Base-by-base conservation (phyloP, 2,888 invertebrate genomes). In the Pseudococcus viburni region DNA sequence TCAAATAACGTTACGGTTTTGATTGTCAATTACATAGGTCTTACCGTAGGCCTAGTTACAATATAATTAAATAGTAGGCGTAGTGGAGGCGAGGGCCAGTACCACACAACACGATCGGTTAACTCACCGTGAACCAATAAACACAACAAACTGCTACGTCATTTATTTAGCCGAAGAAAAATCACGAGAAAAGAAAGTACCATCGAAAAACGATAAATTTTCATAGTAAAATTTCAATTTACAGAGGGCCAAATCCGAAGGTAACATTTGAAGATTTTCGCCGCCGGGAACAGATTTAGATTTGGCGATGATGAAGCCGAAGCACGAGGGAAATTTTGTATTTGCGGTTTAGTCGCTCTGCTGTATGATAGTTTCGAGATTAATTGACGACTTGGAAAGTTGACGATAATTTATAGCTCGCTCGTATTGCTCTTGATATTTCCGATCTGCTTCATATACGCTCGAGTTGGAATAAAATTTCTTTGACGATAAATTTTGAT, bases 1-100 rank as follows among this genome's bases (percentile, higher is more conserved):
- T 33, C 15, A 73, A 73, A 33, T 33, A 73, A 51, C 48, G 88
- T 83, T 88, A 88, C 88, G 88, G 80, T 88, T 88, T 55, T 83
- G 88, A 88, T 88, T 88, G 88, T 88, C 88, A 88, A 88, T 88
- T 88, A 88, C 83, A 80, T 77, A 22, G 88, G 39, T 55, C 51
- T 88, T 48, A 77, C 26, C 33, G 22, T n/a, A 51, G 26, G 42
- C 46, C 46, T 77, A 9, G 87, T 22, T 87, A 88, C 51, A n/a
- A 51, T 42, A 59, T 88, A 88, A 88, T 88, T 88, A 88, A 88
- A 83, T 33, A 33, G 55, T 83, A 48, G 55, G 73, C 73, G 73
- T 73, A 33, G 6, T 7, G 17, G 33, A 73, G 73, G 8, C 73
- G 17, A 42, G 11, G 68, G 68, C 26, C 4, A 85, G 12, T 22